Percentiles rank a stretch among this genome's conserved stretches.
These are phyloP conservation scores for Scaptomyza polygonia DNA, from an alignment of 2,888 invertebrate species.

Conservation along the genomic window DNA sequence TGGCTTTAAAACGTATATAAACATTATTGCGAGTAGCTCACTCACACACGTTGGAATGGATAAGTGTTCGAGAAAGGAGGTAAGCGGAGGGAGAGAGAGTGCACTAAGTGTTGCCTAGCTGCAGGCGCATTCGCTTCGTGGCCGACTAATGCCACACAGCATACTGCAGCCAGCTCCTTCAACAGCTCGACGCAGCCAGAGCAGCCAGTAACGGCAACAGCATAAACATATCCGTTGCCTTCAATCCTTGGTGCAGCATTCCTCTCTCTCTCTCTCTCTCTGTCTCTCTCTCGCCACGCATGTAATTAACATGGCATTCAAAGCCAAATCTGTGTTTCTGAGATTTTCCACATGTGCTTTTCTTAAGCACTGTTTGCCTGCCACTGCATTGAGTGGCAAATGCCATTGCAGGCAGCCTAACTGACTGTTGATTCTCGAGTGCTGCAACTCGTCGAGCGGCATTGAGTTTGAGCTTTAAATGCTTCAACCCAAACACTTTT, in stretches of 20 bases:
- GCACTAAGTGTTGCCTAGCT: slow-evolving; percentile 41
- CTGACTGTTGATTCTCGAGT: slow-evolving; percentile 11
- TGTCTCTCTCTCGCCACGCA: neutral
- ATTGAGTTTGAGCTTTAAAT: slow-evolving; percentile 17
- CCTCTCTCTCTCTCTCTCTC: neutral
- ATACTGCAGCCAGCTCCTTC: slow-evolving; percentile 42
- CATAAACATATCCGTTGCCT: slow-evolving; percentile 1
- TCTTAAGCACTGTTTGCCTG: neutral
- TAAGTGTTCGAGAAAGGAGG: neutral
- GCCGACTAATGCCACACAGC: slow-evolving; percentile 66
- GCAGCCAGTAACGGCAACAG: slow-evolving; percentile 1
- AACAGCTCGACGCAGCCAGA: neutral
- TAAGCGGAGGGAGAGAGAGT: neutral
- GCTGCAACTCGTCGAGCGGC: slow-evolving; percentile 13
- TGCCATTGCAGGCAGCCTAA: slow-evolving; percentile 12
- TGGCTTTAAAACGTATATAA: slow-evolving; percentile 53
- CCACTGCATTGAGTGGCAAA: slow-evolving; percentile 34
- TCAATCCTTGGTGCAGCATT: slow-evolving; percentile 2
- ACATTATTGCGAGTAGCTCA: slow-evolving; percentile 44
- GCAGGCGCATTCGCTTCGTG: slow-evolving; percentile 47
- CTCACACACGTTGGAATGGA: slow-evolving; percentile 1
- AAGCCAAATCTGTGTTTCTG: slow-evolving; percentile 65
- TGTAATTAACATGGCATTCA: slow-evolving; percentile 79
- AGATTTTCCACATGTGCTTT: slow-evolving; percentile 45
- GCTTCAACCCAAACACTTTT: slow-evolving; percentile 19